A percentile compares a stretch with the other conserved stretches of the same genome.
Evolutionary conservation across 2,797 vertebrate species (phyloP).

Genomic region (Eulemur albifrons): DNA sequence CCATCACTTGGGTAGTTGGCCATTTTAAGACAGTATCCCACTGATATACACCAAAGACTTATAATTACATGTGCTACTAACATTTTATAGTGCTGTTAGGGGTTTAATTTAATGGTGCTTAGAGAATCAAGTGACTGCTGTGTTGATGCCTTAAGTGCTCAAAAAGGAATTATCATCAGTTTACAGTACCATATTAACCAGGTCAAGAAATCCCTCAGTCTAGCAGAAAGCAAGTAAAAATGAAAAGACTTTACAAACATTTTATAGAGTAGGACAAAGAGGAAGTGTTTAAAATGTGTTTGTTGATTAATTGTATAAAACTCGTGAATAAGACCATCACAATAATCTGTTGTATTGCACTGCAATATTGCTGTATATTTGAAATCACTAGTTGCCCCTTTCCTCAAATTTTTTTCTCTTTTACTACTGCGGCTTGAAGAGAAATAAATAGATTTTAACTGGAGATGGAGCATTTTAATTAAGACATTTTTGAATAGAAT

Average conservation of each 20-base stretch:
- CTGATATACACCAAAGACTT: slow-evolving; percentile 72
- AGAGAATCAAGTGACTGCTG: slow-evolving; percentile 70
- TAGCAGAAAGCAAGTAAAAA: slow-evolving; percentile 28
- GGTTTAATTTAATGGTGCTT: slow-evolving; percentile 75
- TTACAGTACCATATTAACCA: slow-evolving; percentile 67
- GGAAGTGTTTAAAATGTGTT: background rate
- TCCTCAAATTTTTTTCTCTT: background rate
- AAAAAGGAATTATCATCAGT: slow-evolving; percentile 73
- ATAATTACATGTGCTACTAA: slow-evolving; percentile 60
- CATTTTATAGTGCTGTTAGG: slow-evolving; percentile 35
- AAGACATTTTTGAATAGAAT: background rate
- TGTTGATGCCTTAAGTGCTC: slow-evolving; percentile 69
- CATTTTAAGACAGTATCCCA: slow-evolving; percentile 57
- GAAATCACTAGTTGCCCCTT: background rate
- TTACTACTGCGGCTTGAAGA: background rate
- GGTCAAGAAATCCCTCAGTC: slow-evolving; percentile 60
- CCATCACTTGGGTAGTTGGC: slow-evolving; percentile 61
- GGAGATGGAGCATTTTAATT: background rate
- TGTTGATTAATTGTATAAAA: slow-evolving; percentile 35
- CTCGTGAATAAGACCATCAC: background rate
- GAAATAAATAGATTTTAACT: background rate
- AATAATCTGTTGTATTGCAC: background rate
- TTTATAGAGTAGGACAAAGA: background rate
- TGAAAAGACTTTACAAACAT: background rate
- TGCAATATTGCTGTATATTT: background rate